Evolutionary conservation across 1,140 invertebrate genomes (phyloP).

Genomic region (Calephelis virginiensis): DNA sequence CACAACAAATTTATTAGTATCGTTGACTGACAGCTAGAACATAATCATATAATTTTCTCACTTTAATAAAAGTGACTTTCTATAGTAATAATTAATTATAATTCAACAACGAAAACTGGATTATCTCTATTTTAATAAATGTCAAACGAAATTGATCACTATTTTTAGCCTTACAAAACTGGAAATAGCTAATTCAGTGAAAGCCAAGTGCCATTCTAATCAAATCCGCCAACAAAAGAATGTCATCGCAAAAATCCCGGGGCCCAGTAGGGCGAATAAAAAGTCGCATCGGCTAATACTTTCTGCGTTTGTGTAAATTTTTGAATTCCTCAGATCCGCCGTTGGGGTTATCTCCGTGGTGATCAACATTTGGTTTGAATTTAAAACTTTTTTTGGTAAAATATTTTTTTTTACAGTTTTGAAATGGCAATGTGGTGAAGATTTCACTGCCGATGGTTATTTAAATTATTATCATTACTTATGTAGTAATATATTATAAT

Average conservation of each 20-base stretch:
- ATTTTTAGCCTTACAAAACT: constrained; percentile 23
- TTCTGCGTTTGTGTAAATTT: constrained; percentile 69
- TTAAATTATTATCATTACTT: no score
- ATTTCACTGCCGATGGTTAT: no score
- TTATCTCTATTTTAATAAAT: constrained; percentile 3
- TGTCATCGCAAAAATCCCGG: constrained; percentile 55
- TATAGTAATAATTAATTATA: constrained; percentile 3
- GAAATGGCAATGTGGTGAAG: no score
- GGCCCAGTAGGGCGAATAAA: constrained; percentile 50
- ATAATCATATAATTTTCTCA: no score
- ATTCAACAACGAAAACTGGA: constrained; percentile 7
- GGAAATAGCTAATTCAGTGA: constrained; percentile 4
- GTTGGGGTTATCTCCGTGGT: constrained; percentile 31
- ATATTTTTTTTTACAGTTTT: no score
- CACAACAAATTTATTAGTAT: no score
- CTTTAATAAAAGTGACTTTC: background rate
- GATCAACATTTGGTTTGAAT: constrained; percentile 30
- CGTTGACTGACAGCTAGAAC: no score
- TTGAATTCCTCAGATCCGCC: constrained; percentile 49
- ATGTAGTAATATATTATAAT: no score
- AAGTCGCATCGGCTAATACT: constrained; percentile 63
- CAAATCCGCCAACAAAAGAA: constrained; percentile 58
- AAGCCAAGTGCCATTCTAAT: constrained; percentile 39
- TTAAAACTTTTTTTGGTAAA: background rate
- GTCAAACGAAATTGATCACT: constrained; percentile 23